phyloP scores from a whole-genome alignment of 37 sponge, comb jelly and placozoan species.

The Cliona cf. orientalis region DNA sequence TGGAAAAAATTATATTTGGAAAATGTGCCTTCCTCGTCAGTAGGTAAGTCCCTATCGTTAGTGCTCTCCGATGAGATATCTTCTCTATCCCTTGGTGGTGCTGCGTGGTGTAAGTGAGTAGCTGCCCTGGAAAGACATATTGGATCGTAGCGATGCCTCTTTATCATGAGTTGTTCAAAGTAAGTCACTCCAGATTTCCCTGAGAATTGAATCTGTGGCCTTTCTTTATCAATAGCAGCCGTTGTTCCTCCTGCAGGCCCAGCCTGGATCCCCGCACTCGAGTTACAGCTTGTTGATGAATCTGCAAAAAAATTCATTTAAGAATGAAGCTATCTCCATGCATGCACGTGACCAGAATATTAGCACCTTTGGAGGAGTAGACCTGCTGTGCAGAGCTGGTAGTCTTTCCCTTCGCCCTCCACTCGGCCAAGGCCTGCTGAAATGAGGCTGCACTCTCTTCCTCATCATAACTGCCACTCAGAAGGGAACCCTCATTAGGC shows the following conservation, averaged over 20 bases:
- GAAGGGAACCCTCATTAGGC: conserved; percentile 25
- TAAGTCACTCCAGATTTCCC: conserved; percentile 40
- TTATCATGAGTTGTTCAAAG: conserved; percentile 62
- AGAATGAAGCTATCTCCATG: no score
- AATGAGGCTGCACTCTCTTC: conserved; percentile 70
- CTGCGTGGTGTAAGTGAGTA: neutral
- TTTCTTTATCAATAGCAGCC: no score
- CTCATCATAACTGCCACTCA: conserved; percentile 78
- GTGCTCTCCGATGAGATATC: neutral
- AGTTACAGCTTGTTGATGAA: neutral
- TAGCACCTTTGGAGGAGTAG: no score
- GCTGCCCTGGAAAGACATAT: neutral
- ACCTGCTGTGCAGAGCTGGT: no score
- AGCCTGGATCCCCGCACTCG: no score
- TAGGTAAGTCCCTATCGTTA: no score
- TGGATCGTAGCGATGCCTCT: conserved; percentile 31
- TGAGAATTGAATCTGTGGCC: conserved; percentile 8
- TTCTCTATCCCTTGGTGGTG: neutral
- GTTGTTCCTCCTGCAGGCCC: no score
- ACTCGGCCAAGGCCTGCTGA: conserved; percentile 75
- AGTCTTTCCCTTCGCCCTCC: conserved; percentile 47
- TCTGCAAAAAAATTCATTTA: neutral
- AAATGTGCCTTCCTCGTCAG: neutral
- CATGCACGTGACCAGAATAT: no score
- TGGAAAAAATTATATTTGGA: conserved; percentile 77